phyloP scores from a whole-genome alignment of 2,888 invertebrate species.

The Mantis religiosa region DNA sequence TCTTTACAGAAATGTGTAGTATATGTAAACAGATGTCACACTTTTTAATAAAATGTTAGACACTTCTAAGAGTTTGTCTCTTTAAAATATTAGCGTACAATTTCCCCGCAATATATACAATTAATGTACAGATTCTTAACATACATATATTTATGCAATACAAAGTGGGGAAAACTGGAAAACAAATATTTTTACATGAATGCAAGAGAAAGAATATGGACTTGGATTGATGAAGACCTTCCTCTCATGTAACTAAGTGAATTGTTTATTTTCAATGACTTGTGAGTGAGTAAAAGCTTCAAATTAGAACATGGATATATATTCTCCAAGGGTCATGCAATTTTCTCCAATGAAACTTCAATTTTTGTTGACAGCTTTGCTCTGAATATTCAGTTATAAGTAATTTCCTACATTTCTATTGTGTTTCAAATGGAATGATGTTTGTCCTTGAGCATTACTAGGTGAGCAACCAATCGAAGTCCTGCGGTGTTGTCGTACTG shows the following conservation, averaged over 20 bases:
- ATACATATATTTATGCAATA: background rate
- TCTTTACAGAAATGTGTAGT: background rate
- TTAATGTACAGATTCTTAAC: background rate
- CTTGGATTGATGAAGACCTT: background rate
- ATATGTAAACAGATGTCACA: background rate
- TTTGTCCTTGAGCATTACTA: too few relatives aligned
- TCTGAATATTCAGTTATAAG: too few relatives aligned
- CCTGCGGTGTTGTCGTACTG: too few relatives aligned
- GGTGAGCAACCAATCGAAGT: too few relatives aligned
- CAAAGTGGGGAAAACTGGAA: background rate
- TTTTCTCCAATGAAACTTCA: too few relatives aligned
- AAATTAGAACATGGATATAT: too few relatives aligned
- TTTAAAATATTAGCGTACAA: slow-evolving; percentile 12
- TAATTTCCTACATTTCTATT: too few relatives aligned
- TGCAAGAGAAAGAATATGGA: background rate
- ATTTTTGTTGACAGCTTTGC: too few relatives aligned
- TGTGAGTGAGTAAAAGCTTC: too few relatives aligned
- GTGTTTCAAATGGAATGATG: too few relatives aligned
- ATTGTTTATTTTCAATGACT: background rate
- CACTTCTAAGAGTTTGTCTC: background rate
- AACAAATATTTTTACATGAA: background rate
- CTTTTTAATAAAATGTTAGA: background rate
- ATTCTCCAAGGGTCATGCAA: too few relatives aligned
- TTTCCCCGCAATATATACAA: slow-evolving; percentile 7
- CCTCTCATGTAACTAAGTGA: background rate